Base-by-base conservation (phyloP, 2,113 vertebrate species). In the Hylia prasina region DNA sequence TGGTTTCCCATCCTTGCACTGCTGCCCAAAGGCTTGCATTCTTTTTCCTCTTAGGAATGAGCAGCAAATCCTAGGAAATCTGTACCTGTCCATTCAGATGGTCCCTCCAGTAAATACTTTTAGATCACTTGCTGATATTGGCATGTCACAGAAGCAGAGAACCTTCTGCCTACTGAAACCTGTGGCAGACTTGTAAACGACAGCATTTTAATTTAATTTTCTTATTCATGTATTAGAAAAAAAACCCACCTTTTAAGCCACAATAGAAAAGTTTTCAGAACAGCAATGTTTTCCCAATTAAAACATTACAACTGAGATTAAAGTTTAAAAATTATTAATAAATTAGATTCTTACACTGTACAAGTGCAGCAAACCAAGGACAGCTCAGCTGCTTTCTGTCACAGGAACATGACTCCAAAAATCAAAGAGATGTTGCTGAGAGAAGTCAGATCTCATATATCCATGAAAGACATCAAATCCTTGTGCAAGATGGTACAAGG, bases 341-440 rank as follows among this genome's bases (percentile, higher is more conserved):
- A 54, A 47, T 47, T 60, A n/a, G 6, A n/a, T 40, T 56, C 15
- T 48, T 53, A 24, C 1, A 1, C 3, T 2, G 0, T 33, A n/a
- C 18, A 57, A 71, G 73, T 24, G 35, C 7, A 2, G 12, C 37
- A 42, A 85, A 75, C 30, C 30, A 51, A 35, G 28, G 17, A 35
- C 2, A 0, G 40, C 35, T 48, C 15, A n/a, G 27, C 51, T 89
- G 58, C 56, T 73, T 80, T 87, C 39, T 70, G 47, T 47, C 37
- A 51, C 37, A 37, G 5, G 65, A 78, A 28, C 20, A 10, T 1
- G 23, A 42, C 22, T 77, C 22, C 61, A 72, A 51, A 71, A 89
- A 87, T 56, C 39, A 82, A 71, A 85, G 58, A 50, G n/a, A 35
- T 1, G 2, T 9, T 42, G 18, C 47, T 6, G 2, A 71, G 27